Evolutionary conservation across 1,140 invertebrate genomes (phyloP), one percentile per base, ranked within the genome.

Genomic region (Berghia stephanieae): DNA sequence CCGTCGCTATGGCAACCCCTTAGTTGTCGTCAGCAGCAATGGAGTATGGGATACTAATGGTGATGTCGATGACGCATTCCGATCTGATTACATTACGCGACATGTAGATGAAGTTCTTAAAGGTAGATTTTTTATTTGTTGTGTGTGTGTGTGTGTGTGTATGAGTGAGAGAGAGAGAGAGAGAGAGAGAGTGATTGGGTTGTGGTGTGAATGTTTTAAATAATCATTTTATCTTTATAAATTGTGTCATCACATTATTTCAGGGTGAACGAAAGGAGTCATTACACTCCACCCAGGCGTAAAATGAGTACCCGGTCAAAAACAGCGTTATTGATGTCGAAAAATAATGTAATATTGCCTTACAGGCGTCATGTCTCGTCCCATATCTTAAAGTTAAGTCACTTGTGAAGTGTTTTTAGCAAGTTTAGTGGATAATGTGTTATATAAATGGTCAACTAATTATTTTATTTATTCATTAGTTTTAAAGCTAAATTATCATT

Each of bases 11-110:
- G 85, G 90, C 71, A 92, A 93, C 85, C 90, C 92, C 0, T 79
- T 86, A 16, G 87, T 94, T 0, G 85, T 93, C 2, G 88, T 95
- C 1, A 92, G 92, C 0, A 94, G 94, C 89, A 94, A 94, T 83
- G 94, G 94, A 44, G 92, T 84, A 86, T 90, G 86, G 72, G 90
- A 89, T 86, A 27, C 6, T n/a, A 63, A 44, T 31, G 80, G 75
- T n/a, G 31, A 46, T n/a, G 52, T 82, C 34, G 46, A 80, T 38
- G 83, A 85, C 70, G 44, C 21, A n/a, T 75, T 82, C 66, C 67
- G 84, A 42, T 49, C 79, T 3, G n/a, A 79, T 2, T 86, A 79
- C 71, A 69, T 79, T 27, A 60, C 36, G 55, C 16, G 57, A 5
- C 81, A 83, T 70, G 79, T 82, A 13, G 81, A 86, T 75, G 79